Conservation (phyloP, 1,140 invertebrate genomes). For the Uloborus diversus region DNA sequence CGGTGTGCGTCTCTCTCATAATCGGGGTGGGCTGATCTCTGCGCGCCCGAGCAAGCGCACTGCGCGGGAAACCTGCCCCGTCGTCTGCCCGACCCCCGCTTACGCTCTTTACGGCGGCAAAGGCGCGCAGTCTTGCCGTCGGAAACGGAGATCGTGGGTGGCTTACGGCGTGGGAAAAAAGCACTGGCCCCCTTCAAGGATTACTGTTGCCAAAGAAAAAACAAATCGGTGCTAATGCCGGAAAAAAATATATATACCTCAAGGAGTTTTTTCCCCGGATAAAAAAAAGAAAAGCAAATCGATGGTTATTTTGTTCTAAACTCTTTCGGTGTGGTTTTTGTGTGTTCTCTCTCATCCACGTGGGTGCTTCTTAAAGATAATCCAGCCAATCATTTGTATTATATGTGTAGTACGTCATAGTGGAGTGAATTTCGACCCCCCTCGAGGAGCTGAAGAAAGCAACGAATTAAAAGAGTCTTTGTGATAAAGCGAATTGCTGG, state of each 20-base stretch:
- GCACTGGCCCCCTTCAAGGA: not conserved
- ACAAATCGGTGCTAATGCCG: too few relatives aligned
- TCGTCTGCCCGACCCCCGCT: conserved; percentile 13
- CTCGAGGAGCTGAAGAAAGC: not conserved
- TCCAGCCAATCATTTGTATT: too few relatives aligned
- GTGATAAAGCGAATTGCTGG: not conserved
- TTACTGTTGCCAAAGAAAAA: not conserved
- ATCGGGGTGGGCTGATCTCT: conserved; percentile 19
- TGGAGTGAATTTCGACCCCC: too few relatives aligned
- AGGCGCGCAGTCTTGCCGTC: conserved; percentile 32
- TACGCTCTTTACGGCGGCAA: not conserved
- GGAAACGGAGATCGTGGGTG: not conserved
- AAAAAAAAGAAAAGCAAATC: too few relatives aligned
- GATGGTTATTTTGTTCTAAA: too few relatives aligned
- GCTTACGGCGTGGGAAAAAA: not conserved
- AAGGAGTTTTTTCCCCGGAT: too few relatives aligned
- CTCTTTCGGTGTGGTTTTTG: not conserved
- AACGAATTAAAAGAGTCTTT: not conserved
- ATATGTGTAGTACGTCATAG: too few relatives aligned
- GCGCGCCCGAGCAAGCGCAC: conserved; percentile 21
- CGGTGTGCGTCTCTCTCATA: not conserved
- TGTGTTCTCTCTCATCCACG: not conserved
- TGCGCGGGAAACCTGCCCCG: not conserved
- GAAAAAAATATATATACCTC: not conserved
- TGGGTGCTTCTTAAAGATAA: not conserved